These are phyloP conservation scores for Hipposideros armiger DNA, from an alignment of 2,113 vertebrate species.

Conservation along the genomic window DNA sequence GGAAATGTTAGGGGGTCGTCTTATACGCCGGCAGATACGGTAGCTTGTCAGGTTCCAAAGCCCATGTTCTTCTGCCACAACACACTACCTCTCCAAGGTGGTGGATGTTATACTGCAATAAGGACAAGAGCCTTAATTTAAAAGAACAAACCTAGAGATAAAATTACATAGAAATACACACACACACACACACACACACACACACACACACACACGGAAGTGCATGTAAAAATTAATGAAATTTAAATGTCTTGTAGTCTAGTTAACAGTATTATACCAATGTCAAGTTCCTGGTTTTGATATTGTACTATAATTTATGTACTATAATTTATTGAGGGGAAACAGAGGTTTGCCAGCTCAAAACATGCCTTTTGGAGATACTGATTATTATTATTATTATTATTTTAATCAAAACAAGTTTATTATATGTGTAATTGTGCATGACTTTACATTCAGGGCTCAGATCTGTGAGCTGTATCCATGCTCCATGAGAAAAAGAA, in stretches of 20 bases:
- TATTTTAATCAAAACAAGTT: slow-evolving; percentile 2
- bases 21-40: too few relatives aligned
- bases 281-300: too few relatives aligned
- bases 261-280: too few relatives aligned
- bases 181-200: not conserved
- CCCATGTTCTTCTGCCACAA: not conserved
- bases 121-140: not conserved
- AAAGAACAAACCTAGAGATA: not conserved
- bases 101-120: not conserved
- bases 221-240: not conserved
- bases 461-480: not conserved
- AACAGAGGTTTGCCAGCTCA: too few relatives aligned
- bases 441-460: not conserved
- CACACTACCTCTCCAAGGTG: not conserved
- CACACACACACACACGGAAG: too few relatives aligned
- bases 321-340: too few relatives aligned
- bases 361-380: too few relatives aligned
- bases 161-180: not conserved
- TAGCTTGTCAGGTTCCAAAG: not conserved
- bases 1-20: too few relatives aligned
- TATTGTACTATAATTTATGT: too few relatives aligned
- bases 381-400: too few relatives aligned
- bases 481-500: too few relatives aligned
- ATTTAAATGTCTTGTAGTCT: not conserved
- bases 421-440: not conserved